phyloP scores from a whole-genome alignment of 2,888 invertebrate genomes.

The Drosophila algonquin region DNA sequence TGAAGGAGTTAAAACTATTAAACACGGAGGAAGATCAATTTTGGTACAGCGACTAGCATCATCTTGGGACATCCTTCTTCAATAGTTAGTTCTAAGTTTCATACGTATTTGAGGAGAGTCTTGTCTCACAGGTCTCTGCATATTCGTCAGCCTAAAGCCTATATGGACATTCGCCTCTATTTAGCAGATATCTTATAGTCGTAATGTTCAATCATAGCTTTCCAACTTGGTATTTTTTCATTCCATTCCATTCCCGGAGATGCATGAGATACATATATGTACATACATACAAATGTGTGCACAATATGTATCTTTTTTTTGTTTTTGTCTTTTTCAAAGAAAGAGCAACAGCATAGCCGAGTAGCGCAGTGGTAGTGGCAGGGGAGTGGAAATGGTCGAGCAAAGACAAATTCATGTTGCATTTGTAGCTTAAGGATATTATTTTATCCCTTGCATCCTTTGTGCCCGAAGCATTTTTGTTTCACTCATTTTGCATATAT shows the following conservation, averaged over 20 bases:
- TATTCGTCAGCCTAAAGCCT: too few relatives aligned
- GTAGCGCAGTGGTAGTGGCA: not conserved
- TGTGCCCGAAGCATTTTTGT: constrained; percentile 65
- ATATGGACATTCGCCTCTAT: too few relatives aligned
- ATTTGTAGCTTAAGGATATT: constrained; percentile 80
- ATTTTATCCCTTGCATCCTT: constrained; percentile 69
- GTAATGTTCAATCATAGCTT: too few relatives aligned
- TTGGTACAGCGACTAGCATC: too few relatives aligned
- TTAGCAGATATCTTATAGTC: not conserved
- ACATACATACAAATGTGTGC: not conserved
- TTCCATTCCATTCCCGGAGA: not conserved
- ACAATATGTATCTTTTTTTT: constrained; percentile 14
- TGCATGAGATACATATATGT: constrained; percentile 12
- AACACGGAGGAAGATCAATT: too few relatives aligned
- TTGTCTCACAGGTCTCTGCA: too few relatives aligned
- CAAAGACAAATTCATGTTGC: constrained; percentile 78
- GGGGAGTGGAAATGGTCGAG: constrained; percentile 45
- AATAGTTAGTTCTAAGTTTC: too few relatives aligned
- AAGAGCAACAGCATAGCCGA: constrained; percentile 54
- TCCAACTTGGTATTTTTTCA: not conserved
- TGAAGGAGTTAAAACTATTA: too few relatives aligned
- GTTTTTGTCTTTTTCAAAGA: constrained; percentile 49
- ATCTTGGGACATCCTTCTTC: too few relatives aligned
- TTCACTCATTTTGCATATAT: constrained; percentile 72
- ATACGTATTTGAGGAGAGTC: too few relatives aligned